These are phyloP conservation scores for Synodontis membranacea DNA, from an alignment of 2,113 vertebrate genomes.

Conservation along the genomic window DNA sequence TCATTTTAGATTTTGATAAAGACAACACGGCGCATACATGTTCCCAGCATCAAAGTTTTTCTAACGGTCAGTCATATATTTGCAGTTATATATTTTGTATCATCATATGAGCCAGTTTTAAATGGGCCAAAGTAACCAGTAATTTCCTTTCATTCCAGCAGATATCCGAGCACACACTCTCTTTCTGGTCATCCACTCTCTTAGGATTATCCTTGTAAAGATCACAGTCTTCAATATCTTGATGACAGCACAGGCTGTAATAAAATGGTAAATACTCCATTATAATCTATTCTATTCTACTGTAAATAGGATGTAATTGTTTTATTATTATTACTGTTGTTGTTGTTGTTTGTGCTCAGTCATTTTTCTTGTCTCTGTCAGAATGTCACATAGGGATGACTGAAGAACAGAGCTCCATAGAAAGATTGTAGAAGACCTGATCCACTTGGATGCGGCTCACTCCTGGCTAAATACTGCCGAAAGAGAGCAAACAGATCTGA, in stretches of 20 bases:
- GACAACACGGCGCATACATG: constrained; percentile 39
- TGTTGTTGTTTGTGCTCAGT: neutral
- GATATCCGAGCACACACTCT: constrained; percentile 59
- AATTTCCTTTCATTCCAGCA: constrained; percentile 42
- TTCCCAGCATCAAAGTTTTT: constrained; percentile 37
- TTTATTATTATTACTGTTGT: neutral
- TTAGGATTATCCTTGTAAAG: constrained; percentile 72
- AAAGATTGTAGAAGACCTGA: neutral
- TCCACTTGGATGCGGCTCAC: neutral
- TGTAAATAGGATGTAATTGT: neutral
- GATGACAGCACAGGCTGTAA: constrained; percentile 64
- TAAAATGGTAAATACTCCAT: constrained; percentile 67
- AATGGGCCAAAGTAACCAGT: neutral
- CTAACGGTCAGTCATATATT: constrained; percentile 41
- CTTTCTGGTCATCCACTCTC: constrained; percentile 55
- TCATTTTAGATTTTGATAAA: constrained; percentile 46
- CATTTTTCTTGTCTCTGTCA: neutral
- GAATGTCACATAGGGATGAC: constrained; percentile 7
- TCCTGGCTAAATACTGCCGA: neutral
- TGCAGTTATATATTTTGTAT: neutral
- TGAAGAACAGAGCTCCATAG: neutral
- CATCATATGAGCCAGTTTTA: neutral
- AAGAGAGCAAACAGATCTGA: neutral
- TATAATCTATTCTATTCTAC: neutral
- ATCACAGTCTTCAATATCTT: constrained; percentile 67